Evolutionary conservation across 1,140 invertebrate genomes (phyloP), one percentile per base, ranked within the genome.

Genomic region (Ptiloglossa arizonensis): DNA sequence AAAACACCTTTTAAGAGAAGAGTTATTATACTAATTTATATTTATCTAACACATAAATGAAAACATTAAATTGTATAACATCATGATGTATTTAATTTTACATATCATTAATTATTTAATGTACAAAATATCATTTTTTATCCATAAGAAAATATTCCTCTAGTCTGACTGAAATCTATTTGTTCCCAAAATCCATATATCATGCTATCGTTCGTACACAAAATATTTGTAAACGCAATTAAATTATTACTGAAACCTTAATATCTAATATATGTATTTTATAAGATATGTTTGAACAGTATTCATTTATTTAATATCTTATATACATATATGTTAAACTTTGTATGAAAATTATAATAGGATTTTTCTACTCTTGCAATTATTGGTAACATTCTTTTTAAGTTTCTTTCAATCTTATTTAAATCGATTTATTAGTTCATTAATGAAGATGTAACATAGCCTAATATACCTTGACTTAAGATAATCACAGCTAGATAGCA

Each of bases 271-370:
- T 50, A n/a, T 6, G 2, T 50, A 50, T 50, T 50, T n/a, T 17
- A n/a, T 50, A 19, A 50, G 17, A 19, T 1, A 50, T 50, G 9
- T 6, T 50, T 50, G 1, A n/a, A 50, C 46, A 50, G 46, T 50
- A 50, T 50, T 50, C n/a, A n/a, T 50, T 3, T 50, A 50, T 50
- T 50, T n/a, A n/a, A 50, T 50, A 50, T 50, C 46, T 50, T 50
- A 50, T 50, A n/a, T n/a, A 50, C n/a, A n/a, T 1, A n/a, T 50
- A 50, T 50, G 46, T 50, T 50, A 50, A 2, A n/a, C 9, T 19
- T 50, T n/a, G 19, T 50, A n/a, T n/a, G 46, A n/a, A 19, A 50
- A 50, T 50, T 19, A 50, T 50, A 50, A 5, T 19, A 50, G 5
- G 19, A n/a, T 50, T 19, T 50, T 46, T 13, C 44, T 46, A 8